Percentiles rank a stretch among this genome's conserved stretches.
Evolutionary conservation across 2,113 vertebrate species (phyloP).

Genomic region (Hystrix cristata): DNA sequence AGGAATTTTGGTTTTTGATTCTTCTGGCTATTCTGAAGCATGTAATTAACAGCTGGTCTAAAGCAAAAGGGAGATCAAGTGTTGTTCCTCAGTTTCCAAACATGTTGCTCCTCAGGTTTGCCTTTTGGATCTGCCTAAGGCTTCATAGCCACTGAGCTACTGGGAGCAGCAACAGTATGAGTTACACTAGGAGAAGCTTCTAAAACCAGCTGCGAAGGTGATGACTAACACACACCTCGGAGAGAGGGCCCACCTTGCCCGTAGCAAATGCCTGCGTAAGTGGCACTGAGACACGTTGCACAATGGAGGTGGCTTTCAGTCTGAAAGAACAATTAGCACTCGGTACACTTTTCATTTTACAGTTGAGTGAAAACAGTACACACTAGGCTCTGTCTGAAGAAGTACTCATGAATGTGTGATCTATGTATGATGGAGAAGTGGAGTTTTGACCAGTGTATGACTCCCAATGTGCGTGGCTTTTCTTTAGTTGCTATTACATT

Average conservation of each 20-base stretch:
- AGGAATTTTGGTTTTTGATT: background rate
- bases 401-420: background rate
- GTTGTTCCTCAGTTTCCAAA: background rate
- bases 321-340: background rate
- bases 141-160: background rate
- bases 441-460: background rate
- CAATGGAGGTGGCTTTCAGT: background rate
- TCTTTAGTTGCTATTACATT: background rate
- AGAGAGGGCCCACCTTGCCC: background rate
- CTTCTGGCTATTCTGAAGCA: background rate
- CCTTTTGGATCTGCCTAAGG: background rate
- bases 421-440: background rate
- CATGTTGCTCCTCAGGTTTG: background rate
- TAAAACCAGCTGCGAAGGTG: background rate
- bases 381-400: background rate
- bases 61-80: background rate
- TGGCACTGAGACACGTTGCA: background rate
- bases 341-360: background rate
- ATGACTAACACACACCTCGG: background rate
- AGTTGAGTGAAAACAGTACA: background rate
- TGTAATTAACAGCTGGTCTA: background rate
- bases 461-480: background rate
- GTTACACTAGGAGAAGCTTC: background rate
- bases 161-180: background rate
- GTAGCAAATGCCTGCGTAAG: constrained; percentile 9